Evolutionary conservation across 2,888 invertebrate genomes (phyloP).

Genomic region (Lissocephala sabroskyi): DNA sequence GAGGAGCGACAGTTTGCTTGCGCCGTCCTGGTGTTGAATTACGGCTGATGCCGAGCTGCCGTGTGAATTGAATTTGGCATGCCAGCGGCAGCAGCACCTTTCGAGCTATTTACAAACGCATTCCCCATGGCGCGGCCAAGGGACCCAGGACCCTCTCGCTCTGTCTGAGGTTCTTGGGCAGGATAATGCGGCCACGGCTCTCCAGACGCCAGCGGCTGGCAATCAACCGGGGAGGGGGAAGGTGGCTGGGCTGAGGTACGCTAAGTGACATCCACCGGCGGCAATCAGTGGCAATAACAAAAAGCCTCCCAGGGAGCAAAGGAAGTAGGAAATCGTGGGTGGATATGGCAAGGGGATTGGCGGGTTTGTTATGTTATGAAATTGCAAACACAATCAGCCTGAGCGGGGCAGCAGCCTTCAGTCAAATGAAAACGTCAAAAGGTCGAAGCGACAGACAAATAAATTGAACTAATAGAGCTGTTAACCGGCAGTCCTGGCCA

Average conservation of each 20-base stretch:
- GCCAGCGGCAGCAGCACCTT: constrained; percentile 27
- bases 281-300: constrained; percentile 56
- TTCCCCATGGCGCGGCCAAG: constrained; percentile 33
- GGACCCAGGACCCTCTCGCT: background rate
- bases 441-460: constrained; percentile 41
- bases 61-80: constrained; percentile 63
- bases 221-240: background rate
- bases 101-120: constrained; percentile 59
- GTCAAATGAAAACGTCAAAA: constrained; percentile 3
- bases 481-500: constrained; percentile 49
- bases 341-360: constrained; percentile 10
- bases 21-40: constrained; percentile 63
- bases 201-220: background rate
- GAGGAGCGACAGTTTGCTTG: background rate
- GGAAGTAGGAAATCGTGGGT: background rate
- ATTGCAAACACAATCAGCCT: constrained; percentile 57
- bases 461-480: constrained; percentile 63
- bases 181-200: background rate
- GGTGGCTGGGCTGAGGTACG: constrained; percentile 11
- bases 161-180: background rate
- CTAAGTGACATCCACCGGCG: constrained; percentile 56
- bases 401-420: background rate
- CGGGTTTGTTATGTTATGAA: constrained; percentile 60
- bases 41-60: constrained; percentile 63
- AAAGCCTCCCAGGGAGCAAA: constrained; percentile 4